Base-by-base conservation (phyloP, 2,888 invertebrate genomes). In the Oithona nana region DNA sequence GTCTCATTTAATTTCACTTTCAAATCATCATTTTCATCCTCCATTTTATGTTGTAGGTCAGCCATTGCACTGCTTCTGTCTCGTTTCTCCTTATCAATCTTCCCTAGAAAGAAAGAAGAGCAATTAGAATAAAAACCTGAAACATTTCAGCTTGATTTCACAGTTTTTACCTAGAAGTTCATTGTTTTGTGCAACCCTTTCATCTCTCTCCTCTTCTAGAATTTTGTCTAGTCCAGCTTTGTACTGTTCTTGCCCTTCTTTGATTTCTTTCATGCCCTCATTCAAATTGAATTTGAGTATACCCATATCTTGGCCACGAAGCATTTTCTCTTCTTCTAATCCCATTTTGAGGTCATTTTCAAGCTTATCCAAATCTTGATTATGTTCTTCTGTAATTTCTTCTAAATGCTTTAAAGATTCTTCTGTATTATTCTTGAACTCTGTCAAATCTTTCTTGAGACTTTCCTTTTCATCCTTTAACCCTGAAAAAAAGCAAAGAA, bases 241-340 rank as follows among this genome's bases (percentile, higher is more conserved):
- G 11, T 59, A 22, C 3, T 49, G 26, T 22, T 48, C 59, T 8
- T 49, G 20, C 16, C 16, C 59, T 22, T 28, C 6, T 22, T 49
- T 48, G 26, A 48, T 49, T 28, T 59, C 48, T 49, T 59, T 20
- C n/a, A 59, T 59, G n/a, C 49, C 49, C 24, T 59, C 59, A 24
- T 22, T 48, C 11, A 59, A 28, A 49, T 59, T 59, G 49, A 24
- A 48, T 39, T 62, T 62, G 20, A 54, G 13, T 31, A 62, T 56
- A 31, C 49, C 62, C 4, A 26, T 56, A 2, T 62, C 62, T 48
- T 62, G 62, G 16, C n/a, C 62, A 22, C 62, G 30, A 13, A 62
- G 39, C 20, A 62, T 58, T 31, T 62, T 62, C 39, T 62, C 62
- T 31, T 62, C 62, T 2, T 62, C 62, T 26, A 62, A 57, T n/a